Evolutionary conservation across 2,113 vertebrate species (phyloP).

Genomic region (Artemisiospiza belli): DNA sequence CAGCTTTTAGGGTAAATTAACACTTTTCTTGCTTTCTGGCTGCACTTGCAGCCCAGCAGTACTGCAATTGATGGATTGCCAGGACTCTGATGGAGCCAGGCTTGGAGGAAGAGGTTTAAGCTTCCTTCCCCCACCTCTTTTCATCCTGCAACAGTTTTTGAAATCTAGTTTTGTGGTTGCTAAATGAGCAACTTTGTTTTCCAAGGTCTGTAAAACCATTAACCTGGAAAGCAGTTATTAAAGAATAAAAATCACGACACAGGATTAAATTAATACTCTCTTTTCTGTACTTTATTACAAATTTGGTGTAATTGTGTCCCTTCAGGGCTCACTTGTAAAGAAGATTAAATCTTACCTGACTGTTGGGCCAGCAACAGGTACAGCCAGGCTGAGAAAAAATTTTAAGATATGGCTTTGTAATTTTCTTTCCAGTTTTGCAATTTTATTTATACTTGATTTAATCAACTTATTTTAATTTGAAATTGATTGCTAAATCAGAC

Average conservation of each 20-base stretch:
- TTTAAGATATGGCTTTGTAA: background rate
- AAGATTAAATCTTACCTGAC: background rate
- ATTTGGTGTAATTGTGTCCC: background rate
- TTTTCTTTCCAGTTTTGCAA: background rate
- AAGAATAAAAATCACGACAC: background rate
- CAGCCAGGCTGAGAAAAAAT: background rate
- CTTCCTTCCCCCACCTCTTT: background rate
- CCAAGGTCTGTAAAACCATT: background rate
- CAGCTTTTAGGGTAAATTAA: background rate
- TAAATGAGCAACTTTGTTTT: background rate
- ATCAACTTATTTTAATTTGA: background rate
- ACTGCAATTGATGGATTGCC: background rate
- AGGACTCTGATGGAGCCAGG: background rate
- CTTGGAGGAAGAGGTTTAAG: background rate
- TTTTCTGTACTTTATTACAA: background rate
- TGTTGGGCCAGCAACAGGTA: background rate
- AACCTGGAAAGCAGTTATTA: background rate
- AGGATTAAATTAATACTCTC: background rate
- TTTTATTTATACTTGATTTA: background rate
- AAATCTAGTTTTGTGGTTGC: background rate
- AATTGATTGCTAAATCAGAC: background rate
- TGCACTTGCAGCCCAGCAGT: background rate
- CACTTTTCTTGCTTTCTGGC: background rate
- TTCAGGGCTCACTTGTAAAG: background rate
- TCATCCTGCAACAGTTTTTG: background rate